Evolutionary conservation across 2,888 invertebrate species (phyloP).

Genomic region (Meteorus colon): DNA sequence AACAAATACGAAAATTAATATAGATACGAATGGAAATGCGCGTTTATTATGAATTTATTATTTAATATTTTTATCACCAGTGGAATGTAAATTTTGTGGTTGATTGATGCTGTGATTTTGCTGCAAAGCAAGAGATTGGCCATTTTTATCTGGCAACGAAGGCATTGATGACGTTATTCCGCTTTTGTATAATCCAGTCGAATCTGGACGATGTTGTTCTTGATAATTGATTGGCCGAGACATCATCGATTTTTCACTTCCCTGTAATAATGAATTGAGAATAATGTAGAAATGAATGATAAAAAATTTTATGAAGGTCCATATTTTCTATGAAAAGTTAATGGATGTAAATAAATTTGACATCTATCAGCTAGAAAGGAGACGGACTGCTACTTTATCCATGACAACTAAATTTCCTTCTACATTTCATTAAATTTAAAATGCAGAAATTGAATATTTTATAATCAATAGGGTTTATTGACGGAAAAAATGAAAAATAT

Average conservation of each 20-base stretch:
- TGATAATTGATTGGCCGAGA: constrained; percentile 65
- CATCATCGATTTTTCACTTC: constrained; percentile 54
- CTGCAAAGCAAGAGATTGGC: constrained; percentile 58
- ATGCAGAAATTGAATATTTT: background rate
- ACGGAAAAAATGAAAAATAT: background rate
- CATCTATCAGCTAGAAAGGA: background rate
- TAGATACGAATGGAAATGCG: background rate
- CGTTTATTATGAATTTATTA: background rate
- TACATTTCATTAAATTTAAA: background rate
- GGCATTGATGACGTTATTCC: constrained; percentile 32
- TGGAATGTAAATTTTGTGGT: constrained; percentile 58
- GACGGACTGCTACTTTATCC: background rate
- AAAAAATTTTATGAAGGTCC: background rate
- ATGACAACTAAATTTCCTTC: background rate
- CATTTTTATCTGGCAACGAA: constrained; percentile 60
- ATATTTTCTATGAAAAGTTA: background rate
- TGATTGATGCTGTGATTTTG: constrained; percentile 65
- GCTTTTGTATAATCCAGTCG: constrained; percentile 57
- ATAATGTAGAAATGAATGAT: background rate
- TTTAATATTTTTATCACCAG: constrained; percentile 56
- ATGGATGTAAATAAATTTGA: background rate
- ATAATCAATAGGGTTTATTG: background rate
- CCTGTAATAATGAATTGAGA: constrained; percentile 51
- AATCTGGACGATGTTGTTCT: constrained; percentile 59
- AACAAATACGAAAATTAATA: constrained; percentile 2